These are phyloP conservation scores for Anneissia japonica DNA, from an alignment of 35 echinoderm and acorn worm species.

Conservation along the genomic window DNA sequence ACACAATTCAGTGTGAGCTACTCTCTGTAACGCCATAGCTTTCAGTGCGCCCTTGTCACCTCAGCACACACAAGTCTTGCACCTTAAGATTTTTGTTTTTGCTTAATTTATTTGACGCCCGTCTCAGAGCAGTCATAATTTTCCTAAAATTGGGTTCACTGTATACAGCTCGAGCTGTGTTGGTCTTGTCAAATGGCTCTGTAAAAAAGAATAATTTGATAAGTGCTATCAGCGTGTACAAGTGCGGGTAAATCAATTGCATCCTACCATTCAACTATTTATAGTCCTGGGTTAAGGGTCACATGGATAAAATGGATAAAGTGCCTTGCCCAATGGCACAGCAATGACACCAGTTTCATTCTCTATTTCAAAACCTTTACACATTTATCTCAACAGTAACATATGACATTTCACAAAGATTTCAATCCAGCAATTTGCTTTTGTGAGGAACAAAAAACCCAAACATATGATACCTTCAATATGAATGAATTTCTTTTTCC, in stretches of 20 bases:
- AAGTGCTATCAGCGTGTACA: too few species aligned
- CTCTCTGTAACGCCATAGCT: neutral
- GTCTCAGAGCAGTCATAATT: neutral
- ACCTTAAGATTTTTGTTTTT: neutral
- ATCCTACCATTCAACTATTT: too few species aligned
- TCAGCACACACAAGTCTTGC: neutral
- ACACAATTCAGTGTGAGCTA: too few species aligned
- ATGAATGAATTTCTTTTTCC: neutral
- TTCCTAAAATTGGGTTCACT: neutral
- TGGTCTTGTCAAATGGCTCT: constrained; percentile 12
- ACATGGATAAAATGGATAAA: too few species aligned
- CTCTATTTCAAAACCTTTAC: too few species aligned
- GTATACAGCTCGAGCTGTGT: constrained; percentile 1
- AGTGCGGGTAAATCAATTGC: too few species aligned
- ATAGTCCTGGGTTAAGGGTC: too few species aligned
- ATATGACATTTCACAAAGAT: too few species aligned
- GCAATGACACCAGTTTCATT: too few species aligned
- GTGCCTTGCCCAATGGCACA: too few species aligned
- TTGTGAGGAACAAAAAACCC: neutral
- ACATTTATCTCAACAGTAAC: too few species aligned
- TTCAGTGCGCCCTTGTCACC: neutral
- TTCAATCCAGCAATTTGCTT: neutral
- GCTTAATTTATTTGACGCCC: neutral
- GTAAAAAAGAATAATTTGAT: too few species aligned
- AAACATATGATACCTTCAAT: neutral